Evolutionary conservation across 2,113 vertebrate genomes (phyloP).

Genomic region (Mystacornis crossleyi): DNA sequence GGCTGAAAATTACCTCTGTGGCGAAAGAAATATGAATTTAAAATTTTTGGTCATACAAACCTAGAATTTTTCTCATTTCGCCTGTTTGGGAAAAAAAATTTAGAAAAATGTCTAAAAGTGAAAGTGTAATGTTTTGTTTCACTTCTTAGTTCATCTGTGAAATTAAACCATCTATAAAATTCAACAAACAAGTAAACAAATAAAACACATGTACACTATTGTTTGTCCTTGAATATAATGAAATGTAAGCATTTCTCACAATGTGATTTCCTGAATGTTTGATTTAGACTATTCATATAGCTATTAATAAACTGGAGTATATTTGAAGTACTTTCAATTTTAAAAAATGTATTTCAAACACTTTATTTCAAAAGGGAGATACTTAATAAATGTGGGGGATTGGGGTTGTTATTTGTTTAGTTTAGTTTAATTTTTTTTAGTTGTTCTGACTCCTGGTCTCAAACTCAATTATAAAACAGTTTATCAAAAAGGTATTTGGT

Average conservation of each 20-base stretch:
- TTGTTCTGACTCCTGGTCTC: background rate
- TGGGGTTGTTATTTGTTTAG: background rate
- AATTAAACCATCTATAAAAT: background rate
- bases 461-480: background rate
- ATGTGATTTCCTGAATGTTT: background rate
- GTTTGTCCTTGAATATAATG: background rate
- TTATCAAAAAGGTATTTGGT: background rate
- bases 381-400: background rate
- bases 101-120: background rate
- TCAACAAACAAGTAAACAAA: background rate
- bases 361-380: background rate
- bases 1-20: background rate
- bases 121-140: background rate
- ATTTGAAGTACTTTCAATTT: background rate
- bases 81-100: background rate
- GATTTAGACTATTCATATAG: background rate
- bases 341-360: background rate
- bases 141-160: background rate
- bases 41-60: background rate
- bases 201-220: fast-evolving
- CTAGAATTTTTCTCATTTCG: background rate
- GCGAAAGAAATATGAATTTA: background rate
- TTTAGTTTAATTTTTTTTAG: background rate
- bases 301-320: background rate
- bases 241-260: background rate